Conservation (phyloP, 2,113 vertebrate genomes). For the Todiramphus chloris region DNA sequence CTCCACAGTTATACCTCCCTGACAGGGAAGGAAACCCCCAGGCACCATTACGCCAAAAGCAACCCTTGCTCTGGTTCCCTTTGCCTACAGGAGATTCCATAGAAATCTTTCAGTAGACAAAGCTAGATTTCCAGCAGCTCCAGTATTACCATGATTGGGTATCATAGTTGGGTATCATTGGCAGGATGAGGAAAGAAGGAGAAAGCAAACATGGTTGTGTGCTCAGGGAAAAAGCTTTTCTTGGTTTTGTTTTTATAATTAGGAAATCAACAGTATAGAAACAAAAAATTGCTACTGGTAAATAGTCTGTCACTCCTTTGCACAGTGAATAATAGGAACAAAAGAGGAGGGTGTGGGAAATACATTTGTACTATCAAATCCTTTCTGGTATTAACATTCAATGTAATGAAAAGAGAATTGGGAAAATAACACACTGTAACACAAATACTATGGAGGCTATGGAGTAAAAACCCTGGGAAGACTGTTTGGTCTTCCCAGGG, state of each 20-base stretch:
- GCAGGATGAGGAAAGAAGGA: neutral
- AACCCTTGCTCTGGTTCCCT: neutral
- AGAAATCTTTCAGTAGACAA: neutral
- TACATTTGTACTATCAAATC: neutral
- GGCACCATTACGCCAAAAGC: neutral
- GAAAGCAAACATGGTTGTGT: neutral
- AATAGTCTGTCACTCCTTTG: neutral
- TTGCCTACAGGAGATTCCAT: neutral
- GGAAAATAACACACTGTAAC: neutral
- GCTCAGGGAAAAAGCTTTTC: neutral
- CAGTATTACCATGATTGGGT: neutral
- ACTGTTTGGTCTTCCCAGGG: neutral
- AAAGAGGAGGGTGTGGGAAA: neutral
- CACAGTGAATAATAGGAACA: neutral
- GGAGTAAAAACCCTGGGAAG: neutral
- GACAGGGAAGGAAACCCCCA: neutral
- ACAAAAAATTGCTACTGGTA: neutral
- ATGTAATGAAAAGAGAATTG: neutral
- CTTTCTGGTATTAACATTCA: neutral
- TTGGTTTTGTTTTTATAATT: neutral
- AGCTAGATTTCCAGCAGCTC: neutral
- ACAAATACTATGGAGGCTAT: neutral
- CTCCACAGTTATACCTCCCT: neutral
- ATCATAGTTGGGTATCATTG: neutral
- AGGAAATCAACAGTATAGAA: neutral